phyloP scores from a whole-genome alignment of 2,888 invertebrate species.

The Rotaria sp. region DNA sequence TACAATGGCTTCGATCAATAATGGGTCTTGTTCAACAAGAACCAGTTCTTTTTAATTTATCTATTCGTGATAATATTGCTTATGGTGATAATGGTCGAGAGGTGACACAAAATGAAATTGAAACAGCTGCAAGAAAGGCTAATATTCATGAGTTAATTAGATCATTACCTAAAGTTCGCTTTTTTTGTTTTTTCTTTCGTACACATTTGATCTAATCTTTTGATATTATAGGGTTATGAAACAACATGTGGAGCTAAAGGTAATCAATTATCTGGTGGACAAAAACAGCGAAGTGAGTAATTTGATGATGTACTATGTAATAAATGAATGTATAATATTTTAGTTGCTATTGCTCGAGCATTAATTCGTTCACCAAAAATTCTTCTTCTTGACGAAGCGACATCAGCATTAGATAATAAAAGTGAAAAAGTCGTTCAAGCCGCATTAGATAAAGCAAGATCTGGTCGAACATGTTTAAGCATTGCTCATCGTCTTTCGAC shows the following conservation, averaged over 20 bases:
- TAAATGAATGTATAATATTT: background rate
- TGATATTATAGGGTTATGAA: constrained; percentile 30
- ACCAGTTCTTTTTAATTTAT: constrained; percentile 77
- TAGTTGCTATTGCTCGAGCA: constrained; percentile 34
- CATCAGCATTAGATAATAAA: constrained; percentile 33
- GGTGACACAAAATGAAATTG: constrained; percentile 44
- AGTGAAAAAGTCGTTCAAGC: constrained; percentile 31
- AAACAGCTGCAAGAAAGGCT: constrained; percentile 27
- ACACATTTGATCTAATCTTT: background rate
- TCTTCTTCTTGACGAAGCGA: constrained; percentile 36
- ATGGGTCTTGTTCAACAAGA: constrained; percentile 87
- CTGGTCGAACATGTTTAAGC: constrained; percentile 33
- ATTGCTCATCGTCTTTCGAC: constrained; percentile 33
- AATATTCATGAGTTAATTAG: constrained; percentile 34
- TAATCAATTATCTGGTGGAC: constrained; percentile 34
- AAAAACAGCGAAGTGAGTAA: constrained; percentile 35
- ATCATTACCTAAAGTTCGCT: constrained; percentile 27
- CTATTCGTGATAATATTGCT: constrained; percentile 80
- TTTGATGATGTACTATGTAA: too few species aligned
- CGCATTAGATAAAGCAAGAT: constrained; percentile 36
- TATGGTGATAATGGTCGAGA: constrained; percentile 74
- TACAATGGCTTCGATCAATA: constrained; percentile 66
- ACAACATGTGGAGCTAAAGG: constrained; percentile 35
- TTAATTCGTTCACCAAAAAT: constrained; percentile 35
- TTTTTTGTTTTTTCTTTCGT: background rate